Evolutionary conservation across 2,888 invertebrate species (phyloP).

Genomic region (Eurois occulta): DNA sequence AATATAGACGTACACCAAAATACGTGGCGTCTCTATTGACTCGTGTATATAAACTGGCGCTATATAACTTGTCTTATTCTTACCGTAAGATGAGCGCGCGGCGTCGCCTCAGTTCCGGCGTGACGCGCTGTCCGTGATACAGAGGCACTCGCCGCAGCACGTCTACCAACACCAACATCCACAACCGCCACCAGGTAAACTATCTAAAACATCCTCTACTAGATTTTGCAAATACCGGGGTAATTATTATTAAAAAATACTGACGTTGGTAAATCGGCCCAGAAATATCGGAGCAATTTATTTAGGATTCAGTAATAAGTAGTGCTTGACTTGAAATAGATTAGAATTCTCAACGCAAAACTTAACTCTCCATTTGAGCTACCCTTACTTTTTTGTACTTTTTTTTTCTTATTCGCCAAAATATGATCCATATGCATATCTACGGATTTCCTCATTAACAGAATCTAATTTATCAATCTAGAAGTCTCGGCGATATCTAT

Average conservation of each 20-base stretch:
- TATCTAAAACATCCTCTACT: not conserved
- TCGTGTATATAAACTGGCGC: not conserved
- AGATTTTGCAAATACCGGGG: not conserved
- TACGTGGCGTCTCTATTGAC: slow-evolving; percentile 1
- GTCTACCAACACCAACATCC: slow-evolving; percentile 70
- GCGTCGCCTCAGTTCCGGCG: slow-evolving; percentile 79
- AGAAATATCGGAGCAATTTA: not conserved
- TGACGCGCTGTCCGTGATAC: slow-evolving; percentile 80
- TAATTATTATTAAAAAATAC: not conserved
- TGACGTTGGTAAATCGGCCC: not conserved
- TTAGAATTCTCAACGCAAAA: not conserved
- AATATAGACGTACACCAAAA: not conserved
- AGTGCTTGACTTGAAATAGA: not conserved
- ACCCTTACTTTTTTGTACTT: not conserved
- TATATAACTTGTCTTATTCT: slow-evolving; percentile 45
- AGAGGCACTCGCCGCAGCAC: slow-evolving; percentile 63
- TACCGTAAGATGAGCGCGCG: slow-evolving; percentile 69
- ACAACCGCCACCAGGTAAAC: slow-evolving; percentile 87
- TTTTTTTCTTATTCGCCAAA: too few species aligned
- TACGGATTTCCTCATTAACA: too few species aligned
- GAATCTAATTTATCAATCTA: too few species aligned
- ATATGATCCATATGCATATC: too few species aligned
- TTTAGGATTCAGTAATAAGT: not conserved
- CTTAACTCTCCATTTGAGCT: not conserved
- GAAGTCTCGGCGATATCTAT: too few species aligned